Conservation (phyloP, 2,797 vertebrate species). For the Scleropages formosus region DNA sequence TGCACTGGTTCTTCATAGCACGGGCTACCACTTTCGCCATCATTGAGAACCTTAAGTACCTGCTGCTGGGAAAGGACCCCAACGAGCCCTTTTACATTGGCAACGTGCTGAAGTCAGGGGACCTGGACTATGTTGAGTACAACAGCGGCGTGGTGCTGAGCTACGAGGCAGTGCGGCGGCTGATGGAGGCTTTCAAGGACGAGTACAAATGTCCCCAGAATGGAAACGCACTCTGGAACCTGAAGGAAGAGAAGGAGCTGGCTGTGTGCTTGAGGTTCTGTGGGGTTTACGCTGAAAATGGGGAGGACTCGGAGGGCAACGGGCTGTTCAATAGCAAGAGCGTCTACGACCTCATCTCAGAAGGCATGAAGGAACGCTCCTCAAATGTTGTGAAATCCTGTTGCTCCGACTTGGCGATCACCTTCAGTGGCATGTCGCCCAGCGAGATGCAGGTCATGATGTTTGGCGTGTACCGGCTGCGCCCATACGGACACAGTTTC, state of each 20-base stretch:
- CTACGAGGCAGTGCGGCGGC: constrained; percentile 66
- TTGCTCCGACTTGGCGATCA: constrained; percentile 76
- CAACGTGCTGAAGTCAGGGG: constrained; percentile 69
- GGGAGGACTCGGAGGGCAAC: constrained; percentile 70
- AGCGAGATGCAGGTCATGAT: constrained; percentile 81
- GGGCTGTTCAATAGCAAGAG: constrained; percentile 74
- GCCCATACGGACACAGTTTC: constrained; percentile 72
- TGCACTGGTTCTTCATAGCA: constrained; percentile 73
- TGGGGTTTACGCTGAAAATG: constrained; percentile 71
- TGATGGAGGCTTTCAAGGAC: constrained; percentile 55
- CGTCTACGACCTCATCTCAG: constrained; percentile 63
- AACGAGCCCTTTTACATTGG: constrained; percentile 73
- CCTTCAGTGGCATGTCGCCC: constrained; percentile 67
- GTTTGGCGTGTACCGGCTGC: constrained; percentile 74
- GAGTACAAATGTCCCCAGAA: constrained; percentile 70
- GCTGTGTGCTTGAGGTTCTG: constrained; percentile 74
- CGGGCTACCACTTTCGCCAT: constrained; percentile 71
- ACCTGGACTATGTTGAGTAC: constrained; percentile 67
- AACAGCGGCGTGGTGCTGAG: constrained; percentile 73
- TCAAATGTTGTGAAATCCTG: constrained; percentile 71
- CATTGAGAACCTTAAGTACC: constrained; percentile 79
- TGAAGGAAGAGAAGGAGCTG: constrained; percentile 72
- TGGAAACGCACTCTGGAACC: constrained; percentile 71
- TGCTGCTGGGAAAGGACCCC: constrained; percentile 72
- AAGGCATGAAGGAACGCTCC: constrained; percentile 66